A percentile compares a stretch with the other conserved stretches of the same genome.
Evolutionary conservation across 2,797 vertebrate species (phyloP).

Genomic region (Crenuchus spilurus): DNA sequence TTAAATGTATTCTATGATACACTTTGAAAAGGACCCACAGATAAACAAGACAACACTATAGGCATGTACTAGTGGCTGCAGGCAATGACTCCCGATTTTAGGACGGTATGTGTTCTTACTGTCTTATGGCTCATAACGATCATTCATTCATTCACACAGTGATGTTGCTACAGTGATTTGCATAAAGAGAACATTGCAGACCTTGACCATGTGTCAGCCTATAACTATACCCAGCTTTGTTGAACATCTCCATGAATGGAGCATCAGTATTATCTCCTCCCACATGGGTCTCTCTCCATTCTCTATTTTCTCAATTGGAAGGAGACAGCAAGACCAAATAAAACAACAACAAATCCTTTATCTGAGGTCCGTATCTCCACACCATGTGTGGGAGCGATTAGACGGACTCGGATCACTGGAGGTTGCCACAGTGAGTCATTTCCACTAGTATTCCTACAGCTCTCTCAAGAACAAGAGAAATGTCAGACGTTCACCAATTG

Average conservation of each 20-base stretch:
- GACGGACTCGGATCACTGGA: conserved; percentile 31
- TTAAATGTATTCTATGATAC: conserved; percentile 27
- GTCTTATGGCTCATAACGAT: too few species aligned
- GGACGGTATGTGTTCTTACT: too few species aligned
- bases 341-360: not conserved
- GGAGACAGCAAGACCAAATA: not conserved
- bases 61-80: too few species aligned
- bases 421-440: conserved; percentile 32
- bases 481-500: conserved; percentile 47
- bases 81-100: not conserved
- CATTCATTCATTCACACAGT: too few species aligned
- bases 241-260: too few species aligned
- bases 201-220: too few species aligned
- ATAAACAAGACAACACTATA: conserved; percentile 10
- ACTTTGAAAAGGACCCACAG: not conserved
- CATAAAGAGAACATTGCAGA: too few species aligned
- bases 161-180: too few species aligned
- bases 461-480: conserved; percentile 41
- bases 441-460: conserved; percentile 21
- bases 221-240: too few species aligned
- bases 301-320: not conserved
- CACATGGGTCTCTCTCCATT: not conserved
- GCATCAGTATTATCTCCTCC: too few species aligned
- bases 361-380: conserved; percentile 37
- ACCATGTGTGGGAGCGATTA: conserved; percentile 38